Evolutionary conservation across 2,888 invertebrate species (phyloP), one percentile per base, ranked within the genome.

Genomic region (Autographa pulchrina): DNA sequence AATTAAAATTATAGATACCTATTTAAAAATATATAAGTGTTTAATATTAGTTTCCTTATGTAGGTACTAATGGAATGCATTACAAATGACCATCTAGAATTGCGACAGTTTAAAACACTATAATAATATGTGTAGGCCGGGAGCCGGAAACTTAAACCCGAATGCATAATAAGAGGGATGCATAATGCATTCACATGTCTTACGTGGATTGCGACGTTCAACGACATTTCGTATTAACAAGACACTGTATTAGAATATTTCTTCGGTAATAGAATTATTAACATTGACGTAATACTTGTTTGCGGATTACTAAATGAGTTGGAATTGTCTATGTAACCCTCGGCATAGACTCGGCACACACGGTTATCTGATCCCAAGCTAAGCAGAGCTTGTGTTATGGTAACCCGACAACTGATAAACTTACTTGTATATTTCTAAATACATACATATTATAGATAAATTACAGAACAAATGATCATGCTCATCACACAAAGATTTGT

Each of bases 81-180:
- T 56, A 25, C 4, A 56, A 56, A 20, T 56, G 25, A 13, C 48
- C 54, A 56, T 56, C 20, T 20, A 56, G 20, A 56, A 56, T 25
- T 56, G 54, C 54, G 54, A 56, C 13, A 56, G 13, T 56, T 56
- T 56, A 56, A 56, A 56, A 20, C 25, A 56, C 54, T 25, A 20
- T n/a, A n/a, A n/a, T n/a, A n/a, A n/a, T 18, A 54, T 43, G 20
- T 43, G 62, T 43, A 13, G 60, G 41, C 56, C 58, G 59, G 61
- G 56, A 43, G 25, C 65, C 72, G 77, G 80, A 80, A 77, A 72
- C 81, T 64, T 58, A 60, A 72, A 80, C 72, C 78, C 41, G 72
- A 78, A 78, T 81, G 78, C 79, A 69, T 78, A 68, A 72, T 68
- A 38, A 7, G n/a, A 64, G 25, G 16, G 35, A 60, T 67, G 60